phyloP scores from a whole-genome alignment of 2,113 vertebrate species.

The Accipiter virgatus region DNA sequence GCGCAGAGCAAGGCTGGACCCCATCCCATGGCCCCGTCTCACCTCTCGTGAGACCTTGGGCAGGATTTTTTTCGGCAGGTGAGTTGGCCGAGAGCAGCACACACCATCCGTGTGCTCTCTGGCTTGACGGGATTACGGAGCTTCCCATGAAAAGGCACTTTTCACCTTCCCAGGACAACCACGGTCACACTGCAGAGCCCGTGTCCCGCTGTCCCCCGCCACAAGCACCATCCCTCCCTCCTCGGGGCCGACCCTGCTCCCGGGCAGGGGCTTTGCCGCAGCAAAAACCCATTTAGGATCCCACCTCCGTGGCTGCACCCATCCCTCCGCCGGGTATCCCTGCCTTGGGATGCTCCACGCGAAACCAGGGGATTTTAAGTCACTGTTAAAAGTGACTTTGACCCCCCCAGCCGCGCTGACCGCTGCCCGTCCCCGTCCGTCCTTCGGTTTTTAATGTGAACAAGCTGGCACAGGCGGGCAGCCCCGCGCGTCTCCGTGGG shows the following conservation, averaged over 20 bases:
- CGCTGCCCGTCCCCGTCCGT: rapidly evolving
- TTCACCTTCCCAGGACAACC: neutral
- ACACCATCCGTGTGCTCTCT: rapidly evolving
- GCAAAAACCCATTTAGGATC: neutral
- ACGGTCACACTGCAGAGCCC: neutral
- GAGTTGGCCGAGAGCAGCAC: neutral
- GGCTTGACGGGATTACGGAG: neutral
- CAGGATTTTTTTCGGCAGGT: neutral
- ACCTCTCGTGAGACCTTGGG: neutral
- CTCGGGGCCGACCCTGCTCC: rapidly evolving
- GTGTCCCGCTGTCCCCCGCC: neutral
- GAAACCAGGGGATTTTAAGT: neutral
- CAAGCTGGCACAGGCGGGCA: neutral
- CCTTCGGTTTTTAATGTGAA: neutral
- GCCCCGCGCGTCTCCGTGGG: neutral
- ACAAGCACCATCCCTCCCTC: neutral
- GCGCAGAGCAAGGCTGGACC: neutral
- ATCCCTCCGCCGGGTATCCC: neutral
- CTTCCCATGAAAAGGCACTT: neutral
- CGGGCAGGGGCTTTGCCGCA: rapidly evolving
- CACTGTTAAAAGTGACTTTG: rapidly evolving
- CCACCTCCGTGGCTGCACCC: neutral
- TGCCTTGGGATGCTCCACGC: neutral
- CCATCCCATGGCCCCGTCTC: rapidly evolving
- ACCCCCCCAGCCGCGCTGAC: neutral